Conservation (phyloP, 2,797 vertebrate species). For the Typhlichthys eigenmanni region DNA sequence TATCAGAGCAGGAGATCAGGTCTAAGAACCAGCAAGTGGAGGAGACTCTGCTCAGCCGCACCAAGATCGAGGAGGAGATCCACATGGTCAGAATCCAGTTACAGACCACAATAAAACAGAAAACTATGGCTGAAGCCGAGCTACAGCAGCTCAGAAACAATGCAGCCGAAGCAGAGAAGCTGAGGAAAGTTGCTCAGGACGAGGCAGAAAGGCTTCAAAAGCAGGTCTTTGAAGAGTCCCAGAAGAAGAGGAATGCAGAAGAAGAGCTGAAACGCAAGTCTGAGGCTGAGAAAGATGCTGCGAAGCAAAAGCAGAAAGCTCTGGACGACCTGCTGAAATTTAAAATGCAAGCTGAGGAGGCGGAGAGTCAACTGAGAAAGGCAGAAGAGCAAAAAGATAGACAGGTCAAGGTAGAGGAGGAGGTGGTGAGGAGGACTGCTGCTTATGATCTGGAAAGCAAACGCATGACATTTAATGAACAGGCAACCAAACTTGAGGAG, state of each 20-base stretch:
- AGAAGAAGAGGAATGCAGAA: constrained; percentile 91
- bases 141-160: constrained; percentile 80
- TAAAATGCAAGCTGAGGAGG: constrained; percentile 90
- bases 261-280: constrained; percentile 89
- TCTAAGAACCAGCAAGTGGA: constrained; percentile 87
- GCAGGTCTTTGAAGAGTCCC: constrained; percentile 90
- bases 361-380: constrained; percentile 88
- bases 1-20: constrained; percentile 89
- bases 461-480: constrained; percentile 78
- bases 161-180: constrained; percentile 86
- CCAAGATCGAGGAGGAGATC: constrained; percentile 93
- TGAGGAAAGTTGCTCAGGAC: constrained; percentile 86
- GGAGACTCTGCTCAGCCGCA: constrained; percentile 84
- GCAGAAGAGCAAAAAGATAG: constrained; percentile 88
- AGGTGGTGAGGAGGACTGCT: constrained; percentile 85
- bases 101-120: constrained; percentile 84
- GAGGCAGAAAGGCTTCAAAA: constrained; percentile 90
- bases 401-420: constrained; percentile 88
- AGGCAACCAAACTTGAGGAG: constrained; percentile 86
- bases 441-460: constrained; percentile 84
- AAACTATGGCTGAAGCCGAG: constrained; percentile 80
- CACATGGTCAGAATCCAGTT: constrained; percentile 87
- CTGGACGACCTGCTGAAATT: constrained; percentile 87
- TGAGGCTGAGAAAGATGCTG: constrained; percentile 88
- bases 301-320: constrained; percentile 90